These are phyloP conservation scores for Heliconius nattereri DNA, from an alignment of 1,140 invertebrate species.

Conservation along the genomic window DNA sequence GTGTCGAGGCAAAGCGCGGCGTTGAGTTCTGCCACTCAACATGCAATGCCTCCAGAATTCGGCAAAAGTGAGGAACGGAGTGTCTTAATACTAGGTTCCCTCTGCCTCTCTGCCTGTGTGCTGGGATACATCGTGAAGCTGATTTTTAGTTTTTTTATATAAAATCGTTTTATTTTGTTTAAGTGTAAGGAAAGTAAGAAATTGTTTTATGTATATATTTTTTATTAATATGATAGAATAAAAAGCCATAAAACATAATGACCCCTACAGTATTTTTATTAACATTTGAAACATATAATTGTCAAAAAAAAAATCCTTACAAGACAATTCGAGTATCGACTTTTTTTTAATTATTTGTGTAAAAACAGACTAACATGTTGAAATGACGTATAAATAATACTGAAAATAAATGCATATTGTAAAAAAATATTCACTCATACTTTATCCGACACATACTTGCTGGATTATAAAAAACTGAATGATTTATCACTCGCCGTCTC, in stretches of 20 bases:
- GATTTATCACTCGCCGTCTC: too few species aligned
- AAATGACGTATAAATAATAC: background rate
- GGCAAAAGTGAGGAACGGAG: too few species aligned
- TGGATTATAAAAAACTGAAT: too few species aligned
- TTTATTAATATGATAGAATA: background rate
- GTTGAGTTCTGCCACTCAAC: too few species aligned
- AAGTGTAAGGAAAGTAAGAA: background rate
- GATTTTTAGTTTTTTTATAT: background rate
- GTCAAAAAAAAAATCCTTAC: constrained; percentile 25
- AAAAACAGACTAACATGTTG: background rate
- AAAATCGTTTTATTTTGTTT: background rate
- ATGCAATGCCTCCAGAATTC: too few species aligned
- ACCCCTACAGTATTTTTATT: constrained; percentile 17
- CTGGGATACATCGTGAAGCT: too few species aligned
- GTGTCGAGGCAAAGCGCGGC: too few species aligned
- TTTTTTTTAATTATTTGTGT: background rate
- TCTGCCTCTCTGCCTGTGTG: too few species aligned
- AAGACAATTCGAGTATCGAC: background rate
- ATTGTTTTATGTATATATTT: background rate
- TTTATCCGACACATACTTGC: background rate
- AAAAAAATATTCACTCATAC: background rate
- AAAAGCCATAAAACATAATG: background rate
- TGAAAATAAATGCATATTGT: constrained; percentile 2
- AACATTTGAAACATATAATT: constrained; percentile 24
- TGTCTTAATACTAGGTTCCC: too few species aligned